These are phyloP conservation scores for Corynorhinus townsendii DNA, from an alignment of 2,113 vertebrate species.

Conservation along the genomic window DNA sequence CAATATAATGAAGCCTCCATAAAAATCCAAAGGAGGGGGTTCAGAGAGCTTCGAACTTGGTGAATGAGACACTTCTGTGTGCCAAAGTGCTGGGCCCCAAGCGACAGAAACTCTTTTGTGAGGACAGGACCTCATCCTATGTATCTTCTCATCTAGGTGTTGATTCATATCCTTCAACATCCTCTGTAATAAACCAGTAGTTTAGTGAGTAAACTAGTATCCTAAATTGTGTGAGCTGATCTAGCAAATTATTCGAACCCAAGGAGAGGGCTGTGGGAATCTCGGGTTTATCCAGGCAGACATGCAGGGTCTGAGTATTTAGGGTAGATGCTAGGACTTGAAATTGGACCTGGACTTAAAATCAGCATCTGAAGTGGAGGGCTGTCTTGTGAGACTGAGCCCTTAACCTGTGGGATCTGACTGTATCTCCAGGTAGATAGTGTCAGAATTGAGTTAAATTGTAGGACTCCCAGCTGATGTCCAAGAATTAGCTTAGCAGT, in stretches of 20 bases:
- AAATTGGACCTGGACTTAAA: not conserved
- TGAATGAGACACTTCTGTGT: not conserved
- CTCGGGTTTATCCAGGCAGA: not conserved
- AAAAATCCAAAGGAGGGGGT: not conserved
- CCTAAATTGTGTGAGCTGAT: not conserved
- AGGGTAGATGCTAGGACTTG: not conserved
- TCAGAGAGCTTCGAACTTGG: not conserved
- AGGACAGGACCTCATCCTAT: not conserved
- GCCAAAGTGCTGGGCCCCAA: not conserved
- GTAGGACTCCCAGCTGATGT: not conserved
- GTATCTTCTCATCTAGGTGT: not conserved
- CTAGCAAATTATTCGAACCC: not conserved
- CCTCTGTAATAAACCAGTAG: not conserved
- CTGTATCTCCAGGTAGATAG: not conserved
- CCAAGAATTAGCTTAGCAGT: no score
- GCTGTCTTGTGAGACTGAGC: not conserved
- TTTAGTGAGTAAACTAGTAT: not conserved
- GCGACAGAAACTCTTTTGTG: not conserved
- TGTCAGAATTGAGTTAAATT: not conserved
- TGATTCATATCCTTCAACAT: not conserved
- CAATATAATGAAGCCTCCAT: not conserved
- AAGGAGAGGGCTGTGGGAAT: not conserved
- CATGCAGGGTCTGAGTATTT: no score
- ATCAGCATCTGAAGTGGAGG: not conserved
- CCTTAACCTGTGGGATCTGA: not conserved